Evolutionary conservation across 1,140 invertebrate species (phyloP).

Genomic region (Rhagoletis zephyria): DNA sequence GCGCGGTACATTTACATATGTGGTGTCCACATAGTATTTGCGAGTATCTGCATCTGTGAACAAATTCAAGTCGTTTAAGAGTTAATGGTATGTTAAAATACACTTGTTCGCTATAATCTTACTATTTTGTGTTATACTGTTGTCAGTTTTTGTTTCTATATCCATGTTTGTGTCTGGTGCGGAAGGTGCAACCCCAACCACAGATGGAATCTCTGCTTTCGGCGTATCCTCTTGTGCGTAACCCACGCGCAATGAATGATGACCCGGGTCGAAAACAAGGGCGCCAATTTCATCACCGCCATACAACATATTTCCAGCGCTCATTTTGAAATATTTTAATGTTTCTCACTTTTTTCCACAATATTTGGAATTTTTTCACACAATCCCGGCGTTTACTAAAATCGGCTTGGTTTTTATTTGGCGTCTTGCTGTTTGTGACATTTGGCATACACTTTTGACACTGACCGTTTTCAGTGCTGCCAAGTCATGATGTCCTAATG

Average conservation of each 20-base stretch:
- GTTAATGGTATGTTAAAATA: not conserved
- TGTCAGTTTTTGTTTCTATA: conserved; percentile 79
- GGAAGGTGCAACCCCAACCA: conserved; percentile 83
- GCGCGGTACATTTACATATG: conserved; percentile 90
- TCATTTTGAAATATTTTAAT: conserved; percentile 62
- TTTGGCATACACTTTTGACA: not conserved
- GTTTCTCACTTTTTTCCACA: conserved; percentile 6
- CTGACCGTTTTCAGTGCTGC: not conserved
- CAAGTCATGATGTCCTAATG: not conserved
- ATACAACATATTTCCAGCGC: conserved; percentile 81
- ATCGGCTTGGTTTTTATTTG: not conserved
- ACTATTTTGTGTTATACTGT: conserved; percentile 76
- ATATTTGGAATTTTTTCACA: conserved; percentile 25
- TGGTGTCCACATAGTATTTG: conserved; percentile 90
- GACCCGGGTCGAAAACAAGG: conserved; percentile 95
- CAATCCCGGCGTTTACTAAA: not conserved
- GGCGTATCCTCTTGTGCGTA: conserved; percentile 86
- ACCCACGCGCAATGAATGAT: conserved; percentile 82
- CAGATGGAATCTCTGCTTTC: conserved; percentile 91
- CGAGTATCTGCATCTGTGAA: conserved; percentile 72
- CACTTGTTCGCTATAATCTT: conserved; percentile 59
- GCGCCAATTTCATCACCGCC: conserved; percentile 98
- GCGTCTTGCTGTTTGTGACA: conserved; percentile 49
- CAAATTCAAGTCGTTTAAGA: not conserved
- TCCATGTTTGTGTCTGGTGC: conserved; percentile 76